Evolutionary conservation across 1,140 invertebrate species (phyloP).

Genomic region (Tribolium castaneum): DNA sequence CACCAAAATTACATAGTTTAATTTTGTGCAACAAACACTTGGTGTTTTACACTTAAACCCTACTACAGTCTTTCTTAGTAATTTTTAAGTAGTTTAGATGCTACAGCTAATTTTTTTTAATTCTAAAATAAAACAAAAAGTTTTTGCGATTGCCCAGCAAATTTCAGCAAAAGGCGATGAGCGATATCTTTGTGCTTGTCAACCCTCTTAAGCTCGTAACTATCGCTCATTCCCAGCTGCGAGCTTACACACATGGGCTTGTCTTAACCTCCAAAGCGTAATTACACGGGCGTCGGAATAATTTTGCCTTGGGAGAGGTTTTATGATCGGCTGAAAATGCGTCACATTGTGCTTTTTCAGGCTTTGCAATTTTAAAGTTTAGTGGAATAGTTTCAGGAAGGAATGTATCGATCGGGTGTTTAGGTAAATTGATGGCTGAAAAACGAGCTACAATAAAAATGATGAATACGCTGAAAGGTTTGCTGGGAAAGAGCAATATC

Average conservation of each 20-base stretch:
- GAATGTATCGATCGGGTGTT: slow-evolving; percentile 7
- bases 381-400: not conserved
- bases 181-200: slow-evolving; percentile 8
- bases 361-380: not conserved
- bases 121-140: not conserved
- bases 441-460: slow-evolving; percentile 19
- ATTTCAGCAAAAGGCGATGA: not conserved
- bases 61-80: too few species aligned
- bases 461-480: not conserved
- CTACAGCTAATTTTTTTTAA: too few species aligned
- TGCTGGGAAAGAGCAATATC: not conserved
- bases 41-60: too few species aligned
- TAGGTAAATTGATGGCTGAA: slow-evolving; percentile 18
- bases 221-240: slow-evolving; percentile 1
- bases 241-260: not conserved
- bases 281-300: not conserved
- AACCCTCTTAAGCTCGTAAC: not conserved
- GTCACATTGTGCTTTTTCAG: not conserved
- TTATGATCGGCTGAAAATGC: not conserved
- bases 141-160: not conserved
- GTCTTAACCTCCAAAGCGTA: not conserved
- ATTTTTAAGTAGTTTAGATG: too few species aligned
- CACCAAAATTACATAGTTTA: too few species aligned
- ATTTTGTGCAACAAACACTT: too few species aligned
- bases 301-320: not conserved